A percentile compares a stretch with the other conserved stretches of the same genome.
These are phyloP conservation scores for Spatulosminthurus flaviceps DNA, from an alignment of 2,888 invertebrate species.

Conservation along the genomic window DNA sequence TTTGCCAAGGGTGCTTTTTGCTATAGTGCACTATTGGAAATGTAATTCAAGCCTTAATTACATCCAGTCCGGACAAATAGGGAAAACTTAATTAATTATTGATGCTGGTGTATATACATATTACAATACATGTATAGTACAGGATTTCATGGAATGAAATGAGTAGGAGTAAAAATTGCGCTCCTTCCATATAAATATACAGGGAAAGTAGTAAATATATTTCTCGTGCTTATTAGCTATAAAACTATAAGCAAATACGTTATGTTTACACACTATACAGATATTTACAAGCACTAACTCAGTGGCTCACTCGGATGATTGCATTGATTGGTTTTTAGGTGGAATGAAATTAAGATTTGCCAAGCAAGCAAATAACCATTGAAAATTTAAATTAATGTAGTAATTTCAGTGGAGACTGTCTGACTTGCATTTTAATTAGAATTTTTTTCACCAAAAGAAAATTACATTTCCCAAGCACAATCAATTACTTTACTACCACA, in stretches of 20 bases:
- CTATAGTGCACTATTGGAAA: slow-evolving; percentile 10
- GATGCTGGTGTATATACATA: background rate
- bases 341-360: slow-evolving; percentile 18
- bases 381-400: slow-evolving; percentile 6
- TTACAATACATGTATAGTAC: background rate
- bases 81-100: slow-evolving; percentile 13
- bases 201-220: too few species aligned
- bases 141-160: too few species aligned
- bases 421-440: slow-evolving; percentile 10
- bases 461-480: slow-evolving; percentile 13
- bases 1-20: too few species aligned
- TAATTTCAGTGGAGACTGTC: slow-evolving; percentile 8
- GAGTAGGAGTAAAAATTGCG: too few species aligned
- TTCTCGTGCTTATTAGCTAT: too few species aligned
- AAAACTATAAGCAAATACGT: too few species aligned
- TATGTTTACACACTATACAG: too few species aligned
- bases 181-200: too few species aligned
- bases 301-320: slow-evolving; percentile 2
- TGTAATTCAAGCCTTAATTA: background rate
- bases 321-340: background rate
- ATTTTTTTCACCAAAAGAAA: background rate
- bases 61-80: background rate
- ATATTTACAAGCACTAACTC: too few species aligned
- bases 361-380: slow-evolving; percentile 14
- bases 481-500: slow-evolving; percentile 14